These are phyloP conservation scores for Calonectris borealis DNA, from an alignment of 2,113 vertebrate genomes.

Conservation along the genomic window DNA sequence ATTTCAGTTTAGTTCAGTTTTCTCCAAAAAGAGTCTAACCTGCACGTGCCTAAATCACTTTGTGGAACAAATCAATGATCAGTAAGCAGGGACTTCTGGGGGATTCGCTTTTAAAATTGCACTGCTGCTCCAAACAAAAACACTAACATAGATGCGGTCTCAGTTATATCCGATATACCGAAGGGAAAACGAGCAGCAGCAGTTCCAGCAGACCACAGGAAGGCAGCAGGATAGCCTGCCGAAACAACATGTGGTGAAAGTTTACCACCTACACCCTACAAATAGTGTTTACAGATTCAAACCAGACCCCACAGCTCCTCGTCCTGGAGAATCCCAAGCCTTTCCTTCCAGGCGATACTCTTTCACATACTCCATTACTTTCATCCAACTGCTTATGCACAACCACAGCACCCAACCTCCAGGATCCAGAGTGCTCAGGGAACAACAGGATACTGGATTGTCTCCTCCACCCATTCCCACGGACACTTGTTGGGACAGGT, in stretches of 20 bases:
- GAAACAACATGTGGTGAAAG: background rate
- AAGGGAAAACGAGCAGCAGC: background rate
- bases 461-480: background rate
- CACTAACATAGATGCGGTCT: background rate
- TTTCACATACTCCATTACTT: background rate
- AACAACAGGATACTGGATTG: background rate
- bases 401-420: background rate
- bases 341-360: background rate
- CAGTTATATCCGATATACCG: background rate
- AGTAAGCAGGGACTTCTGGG: background rate
- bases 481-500: background rate
- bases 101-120: background rate
- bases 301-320: background rate
- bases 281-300: background rate
- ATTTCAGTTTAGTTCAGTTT: background rate
- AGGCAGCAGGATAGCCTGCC: background rate
- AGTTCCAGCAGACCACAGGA: background rate
- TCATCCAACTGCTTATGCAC: background rate
- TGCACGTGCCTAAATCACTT: background rate
- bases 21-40: background rate
- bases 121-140: background rate
- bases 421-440: background rate
- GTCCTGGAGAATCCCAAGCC: background rate
- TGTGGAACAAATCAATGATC: background rate
- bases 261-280: background rate